Evolutionary conservation across 2,113 vertebrate species (phyloP), one percentile per base, ranked within the genome.

Genomic region (Argyrosomus japonicus): DNA sequence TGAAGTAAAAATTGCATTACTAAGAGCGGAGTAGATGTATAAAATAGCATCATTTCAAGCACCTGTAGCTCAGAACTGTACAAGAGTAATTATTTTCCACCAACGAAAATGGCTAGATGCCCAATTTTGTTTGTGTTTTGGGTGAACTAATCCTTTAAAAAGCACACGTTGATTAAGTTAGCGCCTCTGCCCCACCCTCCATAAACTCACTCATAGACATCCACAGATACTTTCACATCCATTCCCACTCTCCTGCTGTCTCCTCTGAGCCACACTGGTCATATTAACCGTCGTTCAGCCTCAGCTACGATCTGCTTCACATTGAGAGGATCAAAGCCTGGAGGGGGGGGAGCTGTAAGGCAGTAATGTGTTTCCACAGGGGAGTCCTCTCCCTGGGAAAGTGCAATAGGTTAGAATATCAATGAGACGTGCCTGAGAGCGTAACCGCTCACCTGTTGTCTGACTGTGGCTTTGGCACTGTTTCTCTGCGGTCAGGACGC

Each of bases 381-480:
- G 93, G 93, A 91, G 88, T 92, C 87, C 75, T 76, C 80, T 89
- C 71, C 89, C 88, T 92, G 94, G 90, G 93, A 95, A 95, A 94
- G 93, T 92, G 93, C 93, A 95, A 92, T 90, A 95, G 95, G 94
- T 95, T 95, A 95, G 92, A 94, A 94, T 93, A 95, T 94, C 94
- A 94, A 87, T 91, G 88, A 92, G 93, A 93, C 91, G 91, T 90
- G 90, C 83, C 91, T 48, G 81, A 87, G 89, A 94, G 91, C 90
- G 88, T 86, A 94, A 91, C 92, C 64, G 81, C 85, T 94, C 93
- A 94, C 95, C 94, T 95, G 93, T 95, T 88, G 91, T 93, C 93
- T 94, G 91, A 80, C 89, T 86, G 82, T 3, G 45, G 81, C 85
- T 84, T 70, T 79, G 82, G 72, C 72, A 25, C 64, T 67, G 60